These are phyloP conservation scores for Benitochromis conjunctus DNA, from an alignment of 2,113 vertebrate genomes.

Conservation along the genomic window DNA sequence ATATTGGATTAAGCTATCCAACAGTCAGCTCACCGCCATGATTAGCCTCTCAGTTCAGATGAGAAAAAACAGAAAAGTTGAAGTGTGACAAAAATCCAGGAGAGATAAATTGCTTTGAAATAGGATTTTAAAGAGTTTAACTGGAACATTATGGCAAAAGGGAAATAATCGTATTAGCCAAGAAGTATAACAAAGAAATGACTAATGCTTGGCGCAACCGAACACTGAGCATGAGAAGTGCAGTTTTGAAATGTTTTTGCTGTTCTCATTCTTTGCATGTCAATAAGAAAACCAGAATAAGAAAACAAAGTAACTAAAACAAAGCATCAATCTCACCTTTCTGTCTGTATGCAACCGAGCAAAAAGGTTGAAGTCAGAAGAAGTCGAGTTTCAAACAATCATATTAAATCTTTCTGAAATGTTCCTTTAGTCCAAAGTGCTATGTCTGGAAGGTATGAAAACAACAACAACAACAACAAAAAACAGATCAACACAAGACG, in stretches of 20 bases:
- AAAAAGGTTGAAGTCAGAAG: conserved; percentile 5
- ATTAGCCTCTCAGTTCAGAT: not conserved
- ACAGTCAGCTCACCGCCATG: not conserved
- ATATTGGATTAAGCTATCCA: not conserved
- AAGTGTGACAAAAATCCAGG: not conserved
- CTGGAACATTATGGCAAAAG: not conserved
- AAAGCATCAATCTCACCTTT: conserved; percentile 12
- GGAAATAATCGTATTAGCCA: not conserved
- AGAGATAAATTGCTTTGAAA: not conserved
- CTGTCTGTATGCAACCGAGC: conserved; percentile 1
- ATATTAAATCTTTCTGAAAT: conserved; percentile 32
- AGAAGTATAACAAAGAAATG: not conserved
- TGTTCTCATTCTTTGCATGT: not conserved
- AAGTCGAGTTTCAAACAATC: conserved; percentile 16
- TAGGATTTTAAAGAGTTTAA: not conserved
- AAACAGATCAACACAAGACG: conserved; percentile 30
- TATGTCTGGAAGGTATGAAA: conserved; percentile 45
- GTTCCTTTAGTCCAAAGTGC: conserved; percentile 60
- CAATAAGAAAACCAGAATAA: not conserved
- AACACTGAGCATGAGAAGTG: not conserved
- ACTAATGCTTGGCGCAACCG: not conserved
- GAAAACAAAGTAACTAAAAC: not conserved
- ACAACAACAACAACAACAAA: not conserved
- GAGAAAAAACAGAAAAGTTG: not conserved
- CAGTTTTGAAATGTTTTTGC: not conserved